phyloP scores from a whole-genome alignment of 2,797 vertebrate species.

The Leptoclinus maculatus region DNA sequence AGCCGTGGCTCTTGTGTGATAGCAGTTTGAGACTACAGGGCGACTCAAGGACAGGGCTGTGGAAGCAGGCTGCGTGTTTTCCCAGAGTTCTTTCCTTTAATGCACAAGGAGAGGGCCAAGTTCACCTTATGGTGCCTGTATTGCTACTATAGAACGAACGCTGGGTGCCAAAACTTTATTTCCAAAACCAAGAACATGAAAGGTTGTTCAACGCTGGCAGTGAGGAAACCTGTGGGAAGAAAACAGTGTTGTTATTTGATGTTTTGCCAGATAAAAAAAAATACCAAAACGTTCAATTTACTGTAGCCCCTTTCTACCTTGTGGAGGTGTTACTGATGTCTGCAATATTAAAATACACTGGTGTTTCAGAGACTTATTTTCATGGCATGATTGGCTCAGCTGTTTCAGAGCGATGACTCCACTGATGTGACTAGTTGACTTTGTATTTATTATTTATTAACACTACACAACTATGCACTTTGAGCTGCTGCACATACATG shows the following conservation, averaged over 20 bases:
- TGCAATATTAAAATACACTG: too few relatives aligned
- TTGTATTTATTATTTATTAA: too few relatives aligned
- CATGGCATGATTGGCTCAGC: too few relatives aligned
- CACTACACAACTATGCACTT: too few relatives aligned
- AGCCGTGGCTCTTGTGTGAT: conserved; percentile 48
- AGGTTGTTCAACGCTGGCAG: background rate
- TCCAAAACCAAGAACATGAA: background rate
- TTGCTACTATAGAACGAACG: background rate
- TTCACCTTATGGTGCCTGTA: conserved; percentile 3
- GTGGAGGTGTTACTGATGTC: too few relatives aligned
- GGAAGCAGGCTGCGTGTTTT: conserved; percentile 17
- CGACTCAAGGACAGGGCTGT: conserved; percentile 51
- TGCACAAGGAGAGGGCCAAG: conserved; percentile 8
- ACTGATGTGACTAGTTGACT: too few relatives aligned
- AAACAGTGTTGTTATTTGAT: background rate
- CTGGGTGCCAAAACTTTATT: background rate
- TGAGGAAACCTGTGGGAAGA: background rate
- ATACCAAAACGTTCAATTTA: too few relatives aligned
- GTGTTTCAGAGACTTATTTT: too few relatives aligned
- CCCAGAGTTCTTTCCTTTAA: background rate
- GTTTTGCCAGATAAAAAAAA: too few relatives aligned
- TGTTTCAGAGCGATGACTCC: too few relatives aligned
- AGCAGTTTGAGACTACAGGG: conserved; percentile 35
- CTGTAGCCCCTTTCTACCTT: too few relatives aligned
- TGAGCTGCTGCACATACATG: too few relatives aligned